phyloP scores from a whole-genome alignment of 2,888 invertebrate genomes.

The Amblyjoppa proteus region DNA sequence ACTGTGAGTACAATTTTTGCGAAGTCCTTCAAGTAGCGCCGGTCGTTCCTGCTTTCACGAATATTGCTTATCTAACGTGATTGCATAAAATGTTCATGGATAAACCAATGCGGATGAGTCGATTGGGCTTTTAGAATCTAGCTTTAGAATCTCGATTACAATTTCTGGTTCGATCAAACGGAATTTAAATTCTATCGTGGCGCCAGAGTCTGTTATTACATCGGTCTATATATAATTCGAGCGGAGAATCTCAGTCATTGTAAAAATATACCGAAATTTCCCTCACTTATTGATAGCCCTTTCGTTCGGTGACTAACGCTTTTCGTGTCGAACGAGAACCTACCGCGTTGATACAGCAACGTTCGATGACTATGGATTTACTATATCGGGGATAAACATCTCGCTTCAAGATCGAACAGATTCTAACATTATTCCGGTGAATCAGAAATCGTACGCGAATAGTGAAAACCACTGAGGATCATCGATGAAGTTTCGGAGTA shows the following conservation, averaged over 20 bases:
- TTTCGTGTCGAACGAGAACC: background rate
- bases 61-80: background rate
- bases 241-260: background rate
- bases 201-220: background rate
- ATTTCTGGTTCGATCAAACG: background rate
- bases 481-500: background rate
- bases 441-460: background rate
- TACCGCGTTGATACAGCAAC: background rate
- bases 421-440: background rate
- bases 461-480: background rate
- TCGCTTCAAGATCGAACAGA: background rate
- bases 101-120: background rate
- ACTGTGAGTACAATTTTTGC: background rate
- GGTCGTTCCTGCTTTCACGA: background rate
- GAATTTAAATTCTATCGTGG: background rate
- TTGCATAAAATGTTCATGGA: background rate
- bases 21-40: background rate
- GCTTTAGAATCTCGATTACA: too few relatives aligned
- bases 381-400: constrained; percentile 4
- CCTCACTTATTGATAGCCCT: constrained; percentile 18
- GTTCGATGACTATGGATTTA: background rate
- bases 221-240: constrained; percentile 30
- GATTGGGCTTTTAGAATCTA: background rate
- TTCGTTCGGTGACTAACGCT: constrained; percentile 5
- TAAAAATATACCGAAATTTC: constrained; percentile 23